Evolutionary conservation across 2,888 invertebrate genomes (phyloP), one percentile per base, ranked within the genome.

Genomic region (Hipparchia sbordonii): DNA sequence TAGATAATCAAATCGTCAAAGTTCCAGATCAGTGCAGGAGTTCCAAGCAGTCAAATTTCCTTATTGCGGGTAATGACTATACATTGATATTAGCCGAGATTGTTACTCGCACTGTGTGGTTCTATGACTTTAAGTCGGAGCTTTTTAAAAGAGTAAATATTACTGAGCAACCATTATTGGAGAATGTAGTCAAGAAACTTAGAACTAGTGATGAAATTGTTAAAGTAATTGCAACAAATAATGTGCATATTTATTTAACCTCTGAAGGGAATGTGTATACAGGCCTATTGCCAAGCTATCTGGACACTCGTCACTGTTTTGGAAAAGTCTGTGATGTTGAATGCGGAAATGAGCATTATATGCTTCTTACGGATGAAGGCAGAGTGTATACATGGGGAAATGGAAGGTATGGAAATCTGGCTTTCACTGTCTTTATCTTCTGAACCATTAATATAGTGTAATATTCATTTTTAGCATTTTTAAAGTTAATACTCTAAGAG

Each of bases 311-410:
- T 57, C 91, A 94, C 75, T 90, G 91, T 76, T 63, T 79, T 6
- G 90, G 95, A 12, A 94, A 93, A 80, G 94, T 96, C 13, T 86
- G 93, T 70, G 95, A 96, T 82, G 85, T 97, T 52, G 93, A 94
- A 69, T 96, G 97, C 88, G 98, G 98, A 0, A 95, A 96, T 85
- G 98, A 98, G 84, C 98, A 98, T 87, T 95, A 95, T 56, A 82
- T 98, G 10, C 80, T 97, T 67, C 91, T 98, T 7, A 96, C 96
- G 67, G 91, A 94, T 67, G 89, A 91, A 80, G 98, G 98, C 0
- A 94, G 95, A 80, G 95, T 98, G n/a, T 97, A 96, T 81, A 95
- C 96, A 4, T 97, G 96, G 95, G 98, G 98, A 60, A 95, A 95
- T 85, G 98, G 98, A 82, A 96, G 97, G 98, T 98, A 80, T 72